Percentiles rank a stretch among this genome's conserved stretches.
Evolutionary conservation across 2,888 invertebrate species (phyloP).

Genomic region (Diaprepes abbreviatus): DNA sequence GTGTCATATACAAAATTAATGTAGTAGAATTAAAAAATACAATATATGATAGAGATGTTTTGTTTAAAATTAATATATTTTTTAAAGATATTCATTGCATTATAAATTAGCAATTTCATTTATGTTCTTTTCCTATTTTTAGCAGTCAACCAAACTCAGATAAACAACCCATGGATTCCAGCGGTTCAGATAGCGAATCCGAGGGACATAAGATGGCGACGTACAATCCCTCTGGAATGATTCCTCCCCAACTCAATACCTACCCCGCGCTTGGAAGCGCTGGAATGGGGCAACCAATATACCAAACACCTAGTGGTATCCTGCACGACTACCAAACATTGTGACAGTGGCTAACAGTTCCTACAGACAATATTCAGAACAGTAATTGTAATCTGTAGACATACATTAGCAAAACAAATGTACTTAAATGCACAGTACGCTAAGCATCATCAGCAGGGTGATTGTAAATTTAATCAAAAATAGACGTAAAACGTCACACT

Average conservation of each 20-base stretch:
- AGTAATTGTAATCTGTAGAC: constrained; percentile 36
- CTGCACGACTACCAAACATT: constrained; percentile 68
- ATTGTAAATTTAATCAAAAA: constrained; percentile 24
- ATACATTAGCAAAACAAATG: constrained; percentile 13
- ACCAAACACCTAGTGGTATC: constrained; percentile 64
- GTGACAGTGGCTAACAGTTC: constrained; percentile 66
- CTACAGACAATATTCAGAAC: constrained; percentile 40
- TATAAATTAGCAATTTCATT: neutral
- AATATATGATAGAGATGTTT: no score
- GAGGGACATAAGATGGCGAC: constrained; percentile 61
- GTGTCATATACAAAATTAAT: no score
- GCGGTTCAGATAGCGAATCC: constrained; percentile 67
- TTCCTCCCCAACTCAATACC: constrained; percentile 56
- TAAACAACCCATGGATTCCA: constrained; percentile 66
- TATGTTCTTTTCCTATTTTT: no score
- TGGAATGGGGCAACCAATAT: constrained; percentile 62
- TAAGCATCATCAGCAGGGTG: constrained; percentile 29
- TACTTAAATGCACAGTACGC: constrained; percentile 35
- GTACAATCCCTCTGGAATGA: constrained; percentile 57
- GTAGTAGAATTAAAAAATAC: no score
- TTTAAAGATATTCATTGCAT: no score
- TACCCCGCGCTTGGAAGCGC: constrained; percentile 60
- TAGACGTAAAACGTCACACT: constrained; percentile 13
- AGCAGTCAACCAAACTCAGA: constrained; percentile 65
- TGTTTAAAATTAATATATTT: no score